These are phyloP conservation scores for Tupaia chinensis DNA, from an alignment of 2,113 vertebrate species.

Conservation along the genomic window DNA sequence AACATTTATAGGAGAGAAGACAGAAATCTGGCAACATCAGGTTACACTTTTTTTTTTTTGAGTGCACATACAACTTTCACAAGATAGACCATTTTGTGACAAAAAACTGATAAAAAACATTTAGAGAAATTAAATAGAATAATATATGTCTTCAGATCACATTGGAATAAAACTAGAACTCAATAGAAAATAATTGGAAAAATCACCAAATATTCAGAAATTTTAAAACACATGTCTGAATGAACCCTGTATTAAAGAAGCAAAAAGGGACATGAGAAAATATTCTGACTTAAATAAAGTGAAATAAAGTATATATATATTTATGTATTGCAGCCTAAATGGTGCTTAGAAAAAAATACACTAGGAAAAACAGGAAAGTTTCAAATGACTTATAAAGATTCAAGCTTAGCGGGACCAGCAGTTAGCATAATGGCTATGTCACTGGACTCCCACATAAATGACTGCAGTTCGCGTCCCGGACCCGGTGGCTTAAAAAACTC, in stretches of 20 bases:
- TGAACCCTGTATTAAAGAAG: background rate
- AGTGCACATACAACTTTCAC: background rate
- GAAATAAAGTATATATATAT: background rate
- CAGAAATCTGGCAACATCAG: background rate
- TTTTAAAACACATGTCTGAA: background rate
- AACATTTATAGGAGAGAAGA: background rate
- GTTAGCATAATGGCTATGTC: too few species aligned
- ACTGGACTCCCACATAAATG: too few species aligned
- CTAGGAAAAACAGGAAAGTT: background rate
- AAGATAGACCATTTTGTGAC: background rate
- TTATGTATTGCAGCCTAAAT: background rate
- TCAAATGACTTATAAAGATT: background rate
- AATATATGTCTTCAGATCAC: background rate
- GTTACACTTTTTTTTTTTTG: background rate
- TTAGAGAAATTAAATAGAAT: background rate
- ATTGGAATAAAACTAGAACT: background rate
- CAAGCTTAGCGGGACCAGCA: background rate
- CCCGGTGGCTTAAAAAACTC: too few species aligned
- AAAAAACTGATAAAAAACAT: background rate
- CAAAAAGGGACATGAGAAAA: background rate
- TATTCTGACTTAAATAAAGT: constrained; percentile 7
- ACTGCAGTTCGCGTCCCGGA: too few species aligned
- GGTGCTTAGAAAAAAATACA: background rate
- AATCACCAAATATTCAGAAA: background rate
- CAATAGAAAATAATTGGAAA: background rate